phyloP scores from a whole-genome alignment of 1,140 invertebrate genomes.

The Megalonaias nervosa region DNA sequence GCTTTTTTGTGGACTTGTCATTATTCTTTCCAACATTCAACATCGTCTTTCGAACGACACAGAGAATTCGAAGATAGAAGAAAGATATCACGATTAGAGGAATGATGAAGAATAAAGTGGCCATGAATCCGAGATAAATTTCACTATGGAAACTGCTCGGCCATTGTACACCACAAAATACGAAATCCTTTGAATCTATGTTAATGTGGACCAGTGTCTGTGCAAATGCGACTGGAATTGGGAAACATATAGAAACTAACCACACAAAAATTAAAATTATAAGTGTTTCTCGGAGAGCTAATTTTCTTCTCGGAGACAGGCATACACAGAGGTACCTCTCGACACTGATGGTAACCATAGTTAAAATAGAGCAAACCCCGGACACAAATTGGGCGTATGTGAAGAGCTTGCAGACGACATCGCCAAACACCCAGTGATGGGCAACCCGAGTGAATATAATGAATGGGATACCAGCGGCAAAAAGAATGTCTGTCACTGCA shows the following conservation, averaged over 20 bases:
- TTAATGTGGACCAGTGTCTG: slow-evolving; percentile 31
- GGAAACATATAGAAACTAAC: slow-evolving; percentile 41
- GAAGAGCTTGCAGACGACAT: slow-evolving; percentile 49
- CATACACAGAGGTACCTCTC: slow-evolving; percentile 45
- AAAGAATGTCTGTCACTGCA: slow-evolving; percentile 55
- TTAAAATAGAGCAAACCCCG: slow-evolving; percentile 48
- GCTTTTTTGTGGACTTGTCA: slow-evolving; percentile 28
- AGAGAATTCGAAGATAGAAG: slow-evolving; percentile 45
- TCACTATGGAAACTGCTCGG: slow-evolving; percentile 36
- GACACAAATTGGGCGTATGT: slow-evolving; percentile 51
- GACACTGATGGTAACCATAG: slow-evolving; percentile 51
- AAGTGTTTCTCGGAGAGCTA: slow-evolving; percentile 22
- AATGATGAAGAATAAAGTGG: slow-evolving; percentile 43
- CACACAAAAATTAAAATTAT: slow-evolving; percentile 32
- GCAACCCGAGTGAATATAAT: slow-evolving; percentile 48
- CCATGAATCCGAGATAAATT: slow-evolving; percentile 43
- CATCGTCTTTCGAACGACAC: slow-evolving; percentile 32
- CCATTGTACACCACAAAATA: slow-evolving; percentile 50
- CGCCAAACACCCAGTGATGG: slow-evolving; percentile 53
- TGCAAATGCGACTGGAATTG: slow-evolving; percentile 48
- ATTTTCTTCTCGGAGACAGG: slow-evolving; percentile 29
- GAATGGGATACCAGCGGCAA: slow-evolving; percentile 55
- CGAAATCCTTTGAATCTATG: slow-evolving; percentile 5
- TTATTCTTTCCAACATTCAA: slow-evolving; percentile 1
- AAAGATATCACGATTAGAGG: slow-evolving; percentile 42